Base-by-base conservation (phyloP, 2,888 invertebrate genomes). In the Drosophila picticornis region DNA sequence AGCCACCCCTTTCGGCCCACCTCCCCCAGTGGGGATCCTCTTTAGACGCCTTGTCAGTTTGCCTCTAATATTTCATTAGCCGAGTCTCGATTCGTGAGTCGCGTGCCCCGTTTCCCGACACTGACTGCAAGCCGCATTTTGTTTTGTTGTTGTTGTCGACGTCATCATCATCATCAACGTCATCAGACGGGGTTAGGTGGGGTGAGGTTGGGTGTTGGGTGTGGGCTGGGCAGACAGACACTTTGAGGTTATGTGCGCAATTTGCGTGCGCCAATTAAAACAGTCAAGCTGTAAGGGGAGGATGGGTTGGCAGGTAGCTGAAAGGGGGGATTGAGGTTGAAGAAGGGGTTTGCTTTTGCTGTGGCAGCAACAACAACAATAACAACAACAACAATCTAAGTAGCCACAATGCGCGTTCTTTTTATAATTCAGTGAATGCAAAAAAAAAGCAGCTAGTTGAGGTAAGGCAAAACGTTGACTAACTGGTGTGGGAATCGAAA, bases 221-320 rank as follows among this genome's bases (percentile, higher is more conserved):
- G 53, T 10, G 6, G 38, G 48, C 32, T n/a, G 36, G 48, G 43
- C 43, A 59, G 55, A 53, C 52, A 79, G 68, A 64, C 80, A 72
- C 67, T 86, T 82, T 78, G 84, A 80, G 86, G 86, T 85, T 88
- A 88, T 81, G 72, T 80, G 86, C 82, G 72, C 88, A 81, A 85
- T 88, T 85, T 86, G 75, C 84, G 84, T 88, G 88, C 72, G 73
- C 89, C 87, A 88, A 86, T 86, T 88, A 86, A 88, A 84, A 67
- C 29, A 64, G 36, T n/a, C 53, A 53, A 64, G 36, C 6, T 46
- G 9, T 16, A 13, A 4, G 13, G 0, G 7, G 13, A 3, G 46
- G 46, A 4, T 25, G 46, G 16, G 9, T 2, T 25, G 34, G 34
- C 34, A 13, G 16, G 34, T 31, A 25, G 34, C 13, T 1, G n/a